Conservation (phyloP, 2,113 vertebrate genomes). For the Puffinus mauretanicus region DNA sequence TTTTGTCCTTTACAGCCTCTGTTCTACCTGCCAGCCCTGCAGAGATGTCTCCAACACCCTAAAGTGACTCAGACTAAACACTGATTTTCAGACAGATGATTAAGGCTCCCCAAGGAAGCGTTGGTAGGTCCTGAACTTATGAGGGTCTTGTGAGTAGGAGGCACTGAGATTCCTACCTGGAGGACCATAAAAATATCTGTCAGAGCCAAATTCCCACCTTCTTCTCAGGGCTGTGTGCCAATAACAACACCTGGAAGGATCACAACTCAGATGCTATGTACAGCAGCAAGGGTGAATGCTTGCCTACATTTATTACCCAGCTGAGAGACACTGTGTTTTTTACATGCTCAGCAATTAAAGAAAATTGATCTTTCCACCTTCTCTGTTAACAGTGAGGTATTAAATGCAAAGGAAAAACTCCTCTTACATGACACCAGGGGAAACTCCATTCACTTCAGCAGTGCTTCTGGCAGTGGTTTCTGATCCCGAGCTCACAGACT, state of each 20-base stretch:
- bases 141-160: not conserved
- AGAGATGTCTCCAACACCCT: not conserved
- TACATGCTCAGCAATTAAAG: not conserved
- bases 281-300: not conserved
- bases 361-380: not conserved
- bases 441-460: not conserved
- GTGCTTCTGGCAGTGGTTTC: not conserved
- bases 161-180: not conserved
- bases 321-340: not conserved
- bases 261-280: not conserved
- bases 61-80: not conserved
- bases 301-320: not conserved
- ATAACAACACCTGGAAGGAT: not conserved
- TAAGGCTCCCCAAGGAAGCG: not conserved
- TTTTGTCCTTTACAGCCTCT: not conserved
- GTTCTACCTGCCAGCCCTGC: not conserved
- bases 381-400: not conserved
- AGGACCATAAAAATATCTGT: not conserved
- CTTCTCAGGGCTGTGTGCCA: not conserved
- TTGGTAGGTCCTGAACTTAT: not conserved
- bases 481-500: not conserved
- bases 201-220: not conserved
- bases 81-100: not conserved
- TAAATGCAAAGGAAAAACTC: not conserved
- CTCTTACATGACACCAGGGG: rapidly evolving